Evolutionary conservation across 35 echinoderm and acorn worm species (phyloP), one percentile per base, ranked within the genome.

Genomic region (Lytechinus pictus): DNA sequence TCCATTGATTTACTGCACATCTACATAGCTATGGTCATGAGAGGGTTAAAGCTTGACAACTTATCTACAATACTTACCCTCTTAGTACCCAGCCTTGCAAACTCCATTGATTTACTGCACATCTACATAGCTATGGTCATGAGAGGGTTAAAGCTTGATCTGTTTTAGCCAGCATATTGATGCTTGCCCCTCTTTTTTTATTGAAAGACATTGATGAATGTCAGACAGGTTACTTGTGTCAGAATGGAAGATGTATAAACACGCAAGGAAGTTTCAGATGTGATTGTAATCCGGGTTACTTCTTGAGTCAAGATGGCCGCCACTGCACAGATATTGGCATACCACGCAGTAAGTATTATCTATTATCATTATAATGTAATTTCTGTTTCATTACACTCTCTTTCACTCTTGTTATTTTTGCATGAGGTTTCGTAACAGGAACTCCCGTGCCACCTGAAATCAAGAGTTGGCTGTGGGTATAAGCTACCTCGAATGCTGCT

Each of bases 151-250:
- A 44, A 44, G 33, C 33, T 44, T 44, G 33, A 44, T 44, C 33
- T 44, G 33, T 44, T 44, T 44, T 44, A 44, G 33, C 0, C 33
- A 44, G 33, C 33, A 44, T 44, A 57, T 57, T 87, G 86, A 28
- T 88, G 86, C 14, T 52, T 29, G 52, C 9, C 9, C 52, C 27
- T 90, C 24, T 27, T 90, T 90, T 90, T 90, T 90, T 27, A 52
- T 90, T 44, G 52, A 44, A 90, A 99, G 98, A 99, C 87, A 96
- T 99, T 52, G 61, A 99, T 97, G 98, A 99, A 95, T 99, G 98
- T 89, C 87, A 96, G 52, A 79, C 95, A 54, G 86, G 79, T 71
- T 72, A n/a, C 86, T 21, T 97, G 16, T 99, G 98, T 95, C 72
- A 97, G 53, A 96, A 96, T 95, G 98, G 98, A 86, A 60, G 71